phyloP scores from a whole-genome alignment of 2,797 vertebrate species.

The Acomys russatus region DNA sequence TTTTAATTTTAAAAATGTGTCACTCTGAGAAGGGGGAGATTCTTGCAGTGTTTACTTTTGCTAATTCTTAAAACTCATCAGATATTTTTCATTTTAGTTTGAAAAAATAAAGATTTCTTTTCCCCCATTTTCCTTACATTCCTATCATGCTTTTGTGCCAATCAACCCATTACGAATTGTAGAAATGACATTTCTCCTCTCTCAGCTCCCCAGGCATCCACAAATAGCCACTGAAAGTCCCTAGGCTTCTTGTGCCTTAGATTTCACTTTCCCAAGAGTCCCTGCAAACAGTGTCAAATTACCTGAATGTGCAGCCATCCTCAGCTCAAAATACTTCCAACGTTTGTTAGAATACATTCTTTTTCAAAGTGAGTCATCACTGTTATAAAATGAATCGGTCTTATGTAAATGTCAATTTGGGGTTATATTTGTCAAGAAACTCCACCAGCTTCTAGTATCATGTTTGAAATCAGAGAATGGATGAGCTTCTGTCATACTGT shows the following conservation, averaged over 20 bases:
- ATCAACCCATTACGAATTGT: slow-evolving; percentile 37
- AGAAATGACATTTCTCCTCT: slow-evolving; percentile 65
- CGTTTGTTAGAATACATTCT: slow-evolving; percentile 62
- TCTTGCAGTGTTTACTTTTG: slow-evolving; percentile 51
- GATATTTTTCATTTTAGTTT: slow-evolving; percentile 56
- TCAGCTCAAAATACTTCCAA: slow-evolving; percentile 69
- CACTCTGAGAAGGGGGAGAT: neutral
- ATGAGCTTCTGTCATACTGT: slow-evolving; percentile 69
- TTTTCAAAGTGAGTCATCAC: slow-evolving; percentile 76
- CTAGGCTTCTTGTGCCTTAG: slow-evolving; percentile 57
- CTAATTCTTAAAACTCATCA: slow-evolving; percentile 21
- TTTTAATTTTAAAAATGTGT: slow-evolving; percentile 48
- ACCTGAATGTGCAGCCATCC: slow-evolving; percentile 43
- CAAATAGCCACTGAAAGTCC: slow-evolving; percentile 60
- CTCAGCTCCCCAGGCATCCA: slow-evolving; percentile 39
- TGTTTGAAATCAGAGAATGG: slow-evolving; percentile 76
- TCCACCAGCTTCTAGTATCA: slow-evolving; percentile 67
- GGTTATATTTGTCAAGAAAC: slow-evolving; percentile 80
- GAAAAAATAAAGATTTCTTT: slow-evolving; percentile 54
- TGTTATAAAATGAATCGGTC: slow-evolving; percentile 73
- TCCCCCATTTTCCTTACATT: slow-evolving; percentile 60
- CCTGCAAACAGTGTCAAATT: slow-evolving; percentile 74
- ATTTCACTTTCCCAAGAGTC: slow-evolving; percentile 64
- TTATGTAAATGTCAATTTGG: slow-evolving; percentile 79
- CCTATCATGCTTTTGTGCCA: slow-evolving; percentile 51